These are phyloP conservation scores for Melanotaenia trifasciata DNA, from an alignment of 2,797 vertebrate genomes.

Conservation along the genomic window DNA sequence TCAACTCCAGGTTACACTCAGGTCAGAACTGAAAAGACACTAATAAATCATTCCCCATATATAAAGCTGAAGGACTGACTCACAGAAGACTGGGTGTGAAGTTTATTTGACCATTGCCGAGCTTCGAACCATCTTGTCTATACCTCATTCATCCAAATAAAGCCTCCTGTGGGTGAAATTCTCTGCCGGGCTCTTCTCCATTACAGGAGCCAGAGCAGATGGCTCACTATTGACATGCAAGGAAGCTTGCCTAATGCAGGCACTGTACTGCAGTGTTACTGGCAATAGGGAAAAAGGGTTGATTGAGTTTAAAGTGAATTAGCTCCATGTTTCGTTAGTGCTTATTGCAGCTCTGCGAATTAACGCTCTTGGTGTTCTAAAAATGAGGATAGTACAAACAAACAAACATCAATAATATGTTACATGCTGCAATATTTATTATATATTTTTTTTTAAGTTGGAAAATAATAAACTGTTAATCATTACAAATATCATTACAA, in stretches of 20 bases:
- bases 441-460: no score
- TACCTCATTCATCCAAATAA: conserved; percentile 50
- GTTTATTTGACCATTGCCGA: conserved; percentile 48
- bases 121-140: conserved; percentile 56
- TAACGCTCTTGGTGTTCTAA: conserved; percentile 38
- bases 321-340: conserved; percentile 66
- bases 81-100: conserved; percentile 39
- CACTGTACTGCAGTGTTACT: conserved; percentile 50
- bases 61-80: conserved; percentile 44
- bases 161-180: conserved; percentile 60
- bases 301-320: conserved; percentile 76
- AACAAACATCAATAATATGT: neutral
- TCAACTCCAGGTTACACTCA: conserved; percentile 40
- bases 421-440: no score
- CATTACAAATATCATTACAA: no score
- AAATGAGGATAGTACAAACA: conserved; percentile 9
- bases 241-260: conserved; percentile 65
- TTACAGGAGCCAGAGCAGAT: conserved; percentile 66
- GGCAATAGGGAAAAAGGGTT: conserved; percentile 54
- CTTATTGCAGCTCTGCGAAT: conserved; percentile 51
- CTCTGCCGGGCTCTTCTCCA: conserved; percentile 60
- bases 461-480: no score
- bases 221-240: conserved; percentile 71
- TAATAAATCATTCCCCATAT: conserved; percentile 28
- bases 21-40: conserved; percentile 36